Conservation (phyloP, 2,113 vertebrate genomes). For the Zapus hudsonius region DNA sequence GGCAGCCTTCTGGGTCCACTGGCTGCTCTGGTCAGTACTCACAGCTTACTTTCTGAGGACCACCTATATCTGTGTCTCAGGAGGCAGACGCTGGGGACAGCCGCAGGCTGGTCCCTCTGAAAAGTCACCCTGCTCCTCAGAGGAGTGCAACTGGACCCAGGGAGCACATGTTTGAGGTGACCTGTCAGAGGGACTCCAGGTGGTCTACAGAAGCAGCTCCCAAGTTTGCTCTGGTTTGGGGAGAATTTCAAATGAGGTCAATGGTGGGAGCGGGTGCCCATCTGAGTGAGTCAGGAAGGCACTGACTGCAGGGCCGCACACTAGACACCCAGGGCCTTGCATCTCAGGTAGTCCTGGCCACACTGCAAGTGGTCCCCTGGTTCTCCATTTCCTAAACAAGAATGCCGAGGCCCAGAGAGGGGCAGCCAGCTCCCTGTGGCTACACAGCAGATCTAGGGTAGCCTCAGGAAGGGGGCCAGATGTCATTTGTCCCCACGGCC, state of each 20-base stretch:
- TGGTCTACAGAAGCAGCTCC: background rate
- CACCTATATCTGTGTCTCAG: background rate
- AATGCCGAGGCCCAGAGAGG: background rate
- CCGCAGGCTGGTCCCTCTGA: background rate
- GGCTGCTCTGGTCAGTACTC: background rate
- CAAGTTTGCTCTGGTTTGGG: background rate
- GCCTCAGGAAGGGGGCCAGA: background rate
- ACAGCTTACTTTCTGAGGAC: background rate
- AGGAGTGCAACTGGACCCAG: background rate
- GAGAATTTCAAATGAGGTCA: background rate
- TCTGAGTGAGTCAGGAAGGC: background rate
- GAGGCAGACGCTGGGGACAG: background rate
- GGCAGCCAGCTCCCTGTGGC: background rate
- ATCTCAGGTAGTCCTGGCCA: fast-evolving
- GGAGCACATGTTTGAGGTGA: background rate
- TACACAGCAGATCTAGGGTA: background rate
- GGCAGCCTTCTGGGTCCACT: background rate
- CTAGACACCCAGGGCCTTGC: too few relatives aligned
- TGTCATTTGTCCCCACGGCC: background rate
- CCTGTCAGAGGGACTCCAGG: background rate
- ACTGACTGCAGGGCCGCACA: fast-evolving
- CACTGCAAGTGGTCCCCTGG: fast-evolving
- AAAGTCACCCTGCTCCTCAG: background rate
- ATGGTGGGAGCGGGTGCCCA: background rate
- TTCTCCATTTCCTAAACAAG: background rate